These are phyloP conservation scores for Pollenia amentaria DNA, from an alignment of 2,888 invertebrate genomes.

Conservation along the genomic window DNA sequence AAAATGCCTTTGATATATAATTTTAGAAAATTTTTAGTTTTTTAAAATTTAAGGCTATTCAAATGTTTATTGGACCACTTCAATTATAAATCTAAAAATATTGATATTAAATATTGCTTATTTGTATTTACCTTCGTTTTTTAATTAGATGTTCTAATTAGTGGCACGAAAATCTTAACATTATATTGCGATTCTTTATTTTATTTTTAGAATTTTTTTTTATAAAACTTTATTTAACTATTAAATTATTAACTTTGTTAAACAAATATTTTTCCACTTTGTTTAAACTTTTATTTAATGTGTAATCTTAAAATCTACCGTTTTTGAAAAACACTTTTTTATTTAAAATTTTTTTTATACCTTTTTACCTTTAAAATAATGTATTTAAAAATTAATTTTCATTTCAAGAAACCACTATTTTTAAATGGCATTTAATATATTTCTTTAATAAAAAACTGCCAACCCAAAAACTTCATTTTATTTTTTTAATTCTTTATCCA, in stretches of 20 bases:
- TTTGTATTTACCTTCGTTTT: background rate
- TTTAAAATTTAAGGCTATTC: no score
- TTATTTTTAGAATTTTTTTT: background rate
- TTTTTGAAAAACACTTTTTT: background rate
- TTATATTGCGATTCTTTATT: no score
- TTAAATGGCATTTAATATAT: background rate
- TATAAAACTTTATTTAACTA: background rate
- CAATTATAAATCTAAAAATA: no score
- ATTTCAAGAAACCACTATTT: no score
- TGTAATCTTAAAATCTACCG: background rate
- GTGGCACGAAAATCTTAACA: no score
- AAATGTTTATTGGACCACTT: no score
- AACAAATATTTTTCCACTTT: background rate
- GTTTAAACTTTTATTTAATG: background rate
- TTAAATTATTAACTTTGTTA: background rate
- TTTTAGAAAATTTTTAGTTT: no score
- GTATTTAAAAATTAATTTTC: background rate
- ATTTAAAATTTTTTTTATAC: background rate
- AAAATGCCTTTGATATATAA: no score
- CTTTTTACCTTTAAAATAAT: background rate
- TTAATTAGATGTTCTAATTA: background rate
- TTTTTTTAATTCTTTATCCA: background rate
- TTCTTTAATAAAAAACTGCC: background rate
- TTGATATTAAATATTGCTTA: no score
- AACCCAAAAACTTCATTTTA: constrained; percentile 18